Evolutionary conservation across 2,113 vertebrate genomes (phyloP).

Genomic region (Scolopax mira): DNA sequence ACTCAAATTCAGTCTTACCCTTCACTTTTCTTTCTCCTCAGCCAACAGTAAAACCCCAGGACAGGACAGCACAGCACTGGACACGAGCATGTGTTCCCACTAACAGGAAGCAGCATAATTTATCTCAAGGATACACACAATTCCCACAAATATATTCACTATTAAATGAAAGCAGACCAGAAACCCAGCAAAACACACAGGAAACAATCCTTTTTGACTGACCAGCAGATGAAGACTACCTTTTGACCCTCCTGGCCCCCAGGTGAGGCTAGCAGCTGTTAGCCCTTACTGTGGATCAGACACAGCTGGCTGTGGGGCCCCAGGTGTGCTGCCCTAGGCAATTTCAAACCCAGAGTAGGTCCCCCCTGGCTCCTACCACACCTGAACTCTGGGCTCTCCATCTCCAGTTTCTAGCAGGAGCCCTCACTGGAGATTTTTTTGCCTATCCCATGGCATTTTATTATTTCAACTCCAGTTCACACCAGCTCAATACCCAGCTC

Average conservation of each 20-base stretch:
- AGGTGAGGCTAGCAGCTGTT: not conserved
- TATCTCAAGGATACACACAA: not conserved
- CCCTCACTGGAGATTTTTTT: not conserved
- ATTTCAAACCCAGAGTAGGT: not conserved
- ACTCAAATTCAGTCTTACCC: not conserved
- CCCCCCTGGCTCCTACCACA: not conserved
- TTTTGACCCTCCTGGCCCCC: not conserved
- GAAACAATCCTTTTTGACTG: not conserved
- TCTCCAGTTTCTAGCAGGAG: not conserved
- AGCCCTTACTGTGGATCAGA: not conserved
- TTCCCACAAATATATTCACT: not conserved
- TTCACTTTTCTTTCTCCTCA: not conserved
- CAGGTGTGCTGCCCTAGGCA: not conserved
- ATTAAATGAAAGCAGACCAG: not conserved
- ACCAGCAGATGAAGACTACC: fast-evolving
- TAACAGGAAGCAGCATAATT: not conserved
- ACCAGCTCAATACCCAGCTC: not conserved
- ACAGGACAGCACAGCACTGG: not conserved
- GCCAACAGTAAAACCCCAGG: not conserved
- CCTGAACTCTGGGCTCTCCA: not conserved
- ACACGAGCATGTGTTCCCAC: fast-evolving
- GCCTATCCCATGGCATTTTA: not conserved
- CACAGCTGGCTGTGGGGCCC: not conserved
- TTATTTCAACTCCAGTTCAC: not conserved
- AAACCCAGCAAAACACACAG: not conserved